Evolutionary conservation across 2,113 vertebrate species (phyloP).

Genomic region (Sclerurus mexicanus): DNA sequence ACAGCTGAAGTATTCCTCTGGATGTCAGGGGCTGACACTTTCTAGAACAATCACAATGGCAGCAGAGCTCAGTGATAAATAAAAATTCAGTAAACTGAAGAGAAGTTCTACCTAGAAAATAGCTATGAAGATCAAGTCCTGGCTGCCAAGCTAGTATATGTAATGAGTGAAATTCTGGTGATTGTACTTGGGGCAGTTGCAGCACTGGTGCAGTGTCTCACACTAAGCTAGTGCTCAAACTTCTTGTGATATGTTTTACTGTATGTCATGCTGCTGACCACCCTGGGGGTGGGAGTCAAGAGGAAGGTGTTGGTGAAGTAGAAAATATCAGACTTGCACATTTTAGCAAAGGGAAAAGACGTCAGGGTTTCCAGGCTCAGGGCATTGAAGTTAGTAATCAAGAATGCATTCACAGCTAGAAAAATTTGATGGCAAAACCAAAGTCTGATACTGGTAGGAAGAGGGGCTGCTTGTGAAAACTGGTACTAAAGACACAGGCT

Average conservation of each 20-base stretch:
- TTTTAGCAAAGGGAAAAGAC: neutral
- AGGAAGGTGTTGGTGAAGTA: neutral
- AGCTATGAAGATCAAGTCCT: accelerated
- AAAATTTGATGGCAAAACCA: neutral
- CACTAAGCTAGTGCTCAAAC: neutral
- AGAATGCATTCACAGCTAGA: neutral
- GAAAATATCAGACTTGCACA: neutral
- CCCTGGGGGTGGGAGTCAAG: neutral
- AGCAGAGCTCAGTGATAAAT: neutral
- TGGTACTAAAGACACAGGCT: neutral
- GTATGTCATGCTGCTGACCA: neutral
- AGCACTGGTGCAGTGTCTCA: neutral
- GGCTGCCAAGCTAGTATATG: accelerated
- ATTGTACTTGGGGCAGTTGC: no score
- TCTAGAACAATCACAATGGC: neutral
- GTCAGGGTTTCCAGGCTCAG: neutral
- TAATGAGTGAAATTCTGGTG: neutral
- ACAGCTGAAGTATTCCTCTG: neutral
- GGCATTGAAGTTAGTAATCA: neutral
- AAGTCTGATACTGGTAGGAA: neutral
- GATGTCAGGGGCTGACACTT: neutral
- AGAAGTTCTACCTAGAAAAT: neutral
- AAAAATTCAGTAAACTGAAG: neutral
- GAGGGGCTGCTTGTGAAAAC: neutral
- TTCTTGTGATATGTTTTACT: neutral